Evolutionary conservation across 1,140 invertebrate species (phyloP).

Genomic region (Mya arenaria): DNA sequence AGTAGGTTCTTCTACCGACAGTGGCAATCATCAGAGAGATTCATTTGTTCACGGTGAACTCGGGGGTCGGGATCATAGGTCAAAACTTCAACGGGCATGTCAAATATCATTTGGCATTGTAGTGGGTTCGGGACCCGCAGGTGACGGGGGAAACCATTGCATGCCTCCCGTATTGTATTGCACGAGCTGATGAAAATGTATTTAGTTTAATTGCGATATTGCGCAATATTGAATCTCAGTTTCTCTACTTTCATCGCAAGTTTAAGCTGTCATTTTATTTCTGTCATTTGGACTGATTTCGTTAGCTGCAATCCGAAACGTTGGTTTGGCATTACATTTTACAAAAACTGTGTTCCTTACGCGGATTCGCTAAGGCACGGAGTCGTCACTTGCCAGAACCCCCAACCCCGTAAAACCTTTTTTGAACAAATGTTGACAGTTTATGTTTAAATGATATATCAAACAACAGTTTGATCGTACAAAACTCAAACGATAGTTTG

Average conservation of each 20-base stretch:
- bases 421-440: too few relatives aligned
- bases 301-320: too few relatives aligned
- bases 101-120: constrained; percentile 25
- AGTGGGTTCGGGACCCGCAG: constrained; percentile 14
- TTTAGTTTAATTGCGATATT: constrained; percentile 38
- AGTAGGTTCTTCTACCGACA: background rate
- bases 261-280: constrained; percentile 46
- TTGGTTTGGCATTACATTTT: too few relatives aligned
- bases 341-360: too few relatives aligned
- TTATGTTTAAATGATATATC: too few relatives aligned
- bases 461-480: too few relatives aligned
- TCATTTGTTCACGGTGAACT: background rate
- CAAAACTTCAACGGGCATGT: constrained; percentile 29
- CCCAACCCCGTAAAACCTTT: too few relatives aligned
- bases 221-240: constrained; percentile 38
- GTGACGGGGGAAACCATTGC: constrained; percentile 26
- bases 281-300: too few relatives aligned
- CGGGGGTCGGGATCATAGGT: constrained; percentile 6
- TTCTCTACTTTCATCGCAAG: constrained; percentile 25
- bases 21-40: too few relatives aligned
- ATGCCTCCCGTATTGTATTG: constrained; percentile 38
- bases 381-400: too few relatives aligned
- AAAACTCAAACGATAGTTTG: too few relatives aligned
- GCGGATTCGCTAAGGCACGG: too few relatives aligned
- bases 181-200: constrained; percentile 46